Evolutionary conservation across 1,140 invertebrate genomes (phyloP), one percentile per base, ranked within the genome.

Genomic region (Anastrepha ludens): DNA sequence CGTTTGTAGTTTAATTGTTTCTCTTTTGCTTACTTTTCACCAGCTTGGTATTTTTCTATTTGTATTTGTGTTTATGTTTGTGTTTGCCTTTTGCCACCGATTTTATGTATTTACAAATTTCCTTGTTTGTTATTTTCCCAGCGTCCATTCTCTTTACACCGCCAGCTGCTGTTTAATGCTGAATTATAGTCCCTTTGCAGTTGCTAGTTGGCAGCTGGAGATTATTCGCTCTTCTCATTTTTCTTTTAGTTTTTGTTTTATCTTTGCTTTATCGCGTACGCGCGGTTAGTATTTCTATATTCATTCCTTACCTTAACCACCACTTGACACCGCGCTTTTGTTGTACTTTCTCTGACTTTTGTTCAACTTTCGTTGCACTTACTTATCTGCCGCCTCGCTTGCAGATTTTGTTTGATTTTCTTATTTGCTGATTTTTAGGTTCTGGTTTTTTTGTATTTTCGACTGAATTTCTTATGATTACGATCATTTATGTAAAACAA

Each of bases 21-120:
- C 15, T 50, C 7, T 50, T 81, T 86, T 86, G 58, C 20, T 60
- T 60, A 60, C 50, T 60, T 29, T 86, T 86, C 60, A 59, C 85
- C 60, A 62, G 59, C 60, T 85, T 85, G 81, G 50, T 29, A 60
- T 60, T 60, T 62, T 58, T 64, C 39, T 67, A 2, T 11, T 55
- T 8, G 6, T 44, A 58, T 62, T 55, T 13, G 20, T 15, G 9
- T 20, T 44, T 55, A 20, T 58, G n/a, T 58, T 39, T 74, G 60
- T 86, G 58, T 86, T 86, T 86, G 85, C 29, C 60, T 86, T 86
- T 62, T 39, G 85, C 50, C 60, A 64, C 60, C 60, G 50, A 60
- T 60, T 86, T 86, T 44, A 62, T 86, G 50, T 86, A 41, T 86
- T 86, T 59, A 64, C 74, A 81, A 81, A 81, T 86, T 86, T 86